Percentiles rank a stretch among this genome's conserved stretches.
Evolutionary conservation across 2,113 vertebrate genomes (phyloP).

Genomic region (Grantiella picta): DNA sequence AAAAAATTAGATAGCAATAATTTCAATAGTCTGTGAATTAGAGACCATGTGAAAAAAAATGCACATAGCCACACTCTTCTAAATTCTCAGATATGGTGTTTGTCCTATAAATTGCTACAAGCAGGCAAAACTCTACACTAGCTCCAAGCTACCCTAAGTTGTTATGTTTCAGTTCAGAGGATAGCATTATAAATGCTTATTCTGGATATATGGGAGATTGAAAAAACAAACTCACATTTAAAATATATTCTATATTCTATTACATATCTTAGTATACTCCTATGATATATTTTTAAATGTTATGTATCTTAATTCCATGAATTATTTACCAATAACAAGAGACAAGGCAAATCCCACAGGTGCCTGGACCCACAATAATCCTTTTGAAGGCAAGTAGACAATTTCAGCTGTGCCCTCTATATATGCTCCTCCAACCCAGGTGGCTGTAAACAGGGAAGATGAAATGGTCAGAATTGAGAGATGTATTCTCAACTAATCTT

Average conservation of each 20-base stretch:
- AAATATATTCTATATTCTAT: neutral
- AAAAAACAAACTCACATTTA: neutral
- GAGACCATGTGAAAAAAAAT: neutral
- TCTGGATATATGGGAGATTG: neutral
- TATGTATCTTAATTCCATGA: neutral
- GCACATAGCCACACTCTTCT: neutral
- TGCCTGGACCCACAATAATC: conserved; percentile 81
- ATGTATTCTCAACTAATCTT: neutral
- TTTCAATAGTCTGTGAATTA: neutral
- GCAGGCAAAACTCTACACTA: neutral
- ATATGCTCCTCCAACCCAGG: conserved; percentile 85
- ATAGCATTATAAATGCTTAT: neutral
- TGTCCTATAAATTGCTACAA: neutral
- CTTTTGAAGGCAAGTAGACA: conserved; percentile 79
- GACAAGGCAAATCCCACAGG: conserved; percentile 79
- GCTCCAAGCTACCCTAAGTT: neutral
- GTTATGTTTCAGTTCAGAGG: neutral
- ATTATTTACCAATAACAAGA: conserved; percentile 79
- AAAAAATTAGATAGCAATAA: neutral
- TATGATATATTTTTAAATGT: neutral
- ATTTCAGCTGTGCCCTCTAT: conserved; percentile 83
- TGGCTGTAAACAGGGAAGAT: conserved; percentile 66
- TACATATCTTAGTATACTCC: neutral
- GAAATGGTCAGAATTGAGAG: neutral
- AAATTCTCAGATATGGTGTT: neutral